Percentiles rank a stretch among this genome's conserved stretches.
These are phyloP conservation scores for Balaeniceps rex DNA, from an alignment of 2,113 vertebrate species.

Conservation along the genomic window DNA sequence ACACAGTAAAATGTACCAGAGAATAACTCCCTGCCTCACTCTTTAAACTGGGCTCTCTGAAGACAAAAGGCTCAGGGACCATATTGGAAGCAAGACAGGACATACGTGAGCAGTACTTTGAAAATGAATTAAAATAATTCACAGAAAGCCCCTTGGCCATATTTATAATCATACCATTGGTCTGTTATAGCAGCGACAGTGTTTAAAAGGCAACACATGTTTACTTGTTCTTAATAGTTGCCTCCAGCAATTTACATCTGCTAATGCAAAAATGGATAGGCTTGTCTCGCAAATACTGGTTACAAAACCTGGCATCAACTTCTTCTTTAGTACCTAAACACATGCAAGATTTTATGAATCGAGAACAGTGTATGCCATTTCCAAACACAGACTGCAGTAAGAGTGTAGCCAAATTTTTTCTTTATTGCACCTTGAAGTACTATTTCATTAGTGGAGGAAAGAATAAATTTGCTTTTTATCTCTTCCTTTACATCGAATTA, in stretches of 20 bases:
- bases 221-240: neutral
- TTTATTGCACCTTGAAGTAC: conserved; percentile 15
- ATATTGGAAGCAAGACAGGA: neutral
- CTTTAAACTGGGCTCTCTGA: neutral
- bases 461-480: conserved; percentile 67
- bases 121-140: neutral
- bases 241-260: conserved; percentile 28
- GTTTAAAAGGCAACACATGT: neutral
- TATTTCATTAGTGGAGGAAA: conserved; percentile 46
- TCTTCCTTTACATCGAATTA: conserved; percentile 58
- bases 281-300: neutral
- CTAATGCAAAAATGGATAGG: neutral
- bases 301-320: neutral
- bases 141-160: neutral
- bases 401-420: neutral
- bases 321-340: neutral
- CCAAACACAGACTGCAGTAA: neutral
- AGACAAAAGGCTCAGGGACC: neutral
- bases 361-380: neutral
- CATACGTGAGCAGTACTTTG: neutral
- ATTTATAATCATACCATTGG: neutral
- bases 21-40: neutral
- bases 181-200: neutral
- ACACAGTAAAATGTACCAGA: neutral
- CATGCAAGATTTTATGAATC: neutral